Evolutionary conservation across 2,797 vertebrate genomes (phyloP).

Genomic region (Megaceryle alcyon): DNA sequence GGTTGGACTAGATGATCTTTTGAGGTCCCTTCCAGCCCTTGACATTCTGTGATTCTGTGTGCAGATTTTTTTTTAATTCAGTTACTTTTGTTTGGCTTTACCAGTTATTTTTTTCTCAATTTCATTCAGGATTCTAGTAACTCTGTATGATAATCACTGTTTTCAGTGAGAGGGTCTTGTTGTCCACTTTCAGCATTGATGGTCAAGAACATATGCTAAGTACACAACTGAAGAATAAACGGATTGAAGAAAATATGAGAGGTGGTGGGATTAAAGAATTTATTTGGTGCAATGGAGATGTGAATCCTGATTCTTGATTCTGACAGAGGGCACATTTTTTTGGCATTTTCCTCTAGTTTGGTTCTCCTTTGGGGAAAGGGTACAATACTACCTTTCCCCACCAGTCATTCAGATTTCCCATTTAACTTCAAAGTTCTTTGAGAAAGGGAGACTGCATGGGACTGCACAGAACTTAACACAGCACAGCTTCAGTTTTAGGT

Average conservation of each 20-base stretch:
- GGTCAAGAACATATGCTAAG: not conserved
- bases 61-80: not conserved
- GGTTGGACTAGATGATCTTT: too few species aligned
- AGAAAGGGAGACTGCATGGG: not conserved
- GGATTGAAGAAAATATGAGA: not conserved
- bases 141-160: not conserved
- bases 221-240: not conserved
- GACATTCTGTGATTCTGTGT: too few species aligned
- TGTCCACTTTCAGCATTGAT: not conserved
- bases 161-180: not conserved
- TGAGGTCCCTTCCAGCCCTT: too few species aligned
- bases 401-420: not conserved
- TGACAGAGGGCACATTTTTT: not conserved
- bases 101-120: not conserved
- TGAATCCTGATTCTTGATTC: not conserved
- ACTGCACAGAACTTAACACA: not conserved
- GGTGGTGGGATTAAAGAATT: not conserved
- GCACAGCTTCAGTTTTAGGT: not conserved
- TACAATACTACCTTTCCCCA: not conserved
- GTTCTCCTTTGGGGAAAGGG: not conserved
- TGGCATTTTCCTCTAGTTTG: not conserved
- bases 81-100: not conserved
- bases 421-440: not conserved
- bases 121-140: not conserved
- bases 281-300: not conserved